Evolutionary conservation across 2,888 invertebrate species (phyloP).

Genomic region (Pachymerium ferrugineum): DNA sequence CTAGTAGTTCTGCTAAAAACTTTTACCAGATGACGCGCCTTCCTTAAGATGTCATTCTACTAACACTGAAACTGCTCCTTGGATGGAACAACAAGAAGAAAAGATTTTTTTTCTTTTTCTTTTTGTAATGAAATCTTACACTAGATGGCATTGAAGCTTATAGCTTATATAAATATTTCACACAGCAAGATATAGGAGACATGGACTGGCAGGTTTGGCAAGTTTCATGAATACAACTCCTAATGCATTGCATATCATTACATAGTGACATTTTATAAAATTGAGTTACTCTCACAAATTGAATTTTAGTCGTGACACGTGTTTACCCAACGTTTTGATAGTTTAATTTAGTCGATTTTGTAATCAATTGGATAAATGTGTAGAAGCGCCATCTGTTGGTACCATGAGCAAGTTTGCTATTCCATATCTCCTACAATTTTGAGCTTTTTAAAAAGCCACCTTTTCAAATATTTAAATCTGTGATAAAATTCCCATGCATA

Average conservation of each 20-base stretch:
- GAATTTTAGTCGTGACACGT: too few relatives aligned
- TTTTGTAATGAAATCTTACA: too few relatives aligned
- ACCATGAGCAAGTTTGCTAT: not conserved
- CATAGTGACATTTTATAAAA: not conserved
- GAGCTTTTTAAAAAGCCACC: not conserved
- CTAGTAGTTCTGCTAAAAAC: slow-evolving; percentile 14
- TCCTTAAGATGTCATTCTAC: not conserved
- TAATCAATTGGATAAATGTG: too few relatives aligned
- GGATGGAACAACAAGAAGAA: too few relatives aligned
- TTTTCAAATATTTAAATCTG: slow-evolving; percentile 15
- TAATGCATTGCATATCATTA: not conserved
- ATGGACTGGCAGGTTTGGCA: not conserved
- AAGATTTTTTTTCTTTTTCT: too few relatives aligned
- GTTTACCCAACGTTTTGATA: too few relatives aligned
- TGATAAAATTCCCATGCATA: slow-evolving; percentile 10
- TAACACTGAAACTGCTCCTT: not conserved
- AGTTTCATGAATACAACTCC: not conserved
- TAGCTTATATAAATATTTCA: too few relatives aligned
- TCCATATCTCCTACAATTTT: not conserved
- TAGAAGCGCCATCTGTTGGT: not conserved
- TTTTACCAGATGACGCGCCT: slow-evolving; percentile 9
- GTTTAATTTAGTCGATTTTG: too few relatives aligned
- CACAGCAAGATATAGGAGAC: not conserved
- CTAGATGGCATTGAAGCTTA: not conserved
- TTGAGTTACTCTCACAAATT: too few relatives aligned